Conservation (phyloP, 2,888 invertebrate species). For the Drosophila algonquin region DNA sequence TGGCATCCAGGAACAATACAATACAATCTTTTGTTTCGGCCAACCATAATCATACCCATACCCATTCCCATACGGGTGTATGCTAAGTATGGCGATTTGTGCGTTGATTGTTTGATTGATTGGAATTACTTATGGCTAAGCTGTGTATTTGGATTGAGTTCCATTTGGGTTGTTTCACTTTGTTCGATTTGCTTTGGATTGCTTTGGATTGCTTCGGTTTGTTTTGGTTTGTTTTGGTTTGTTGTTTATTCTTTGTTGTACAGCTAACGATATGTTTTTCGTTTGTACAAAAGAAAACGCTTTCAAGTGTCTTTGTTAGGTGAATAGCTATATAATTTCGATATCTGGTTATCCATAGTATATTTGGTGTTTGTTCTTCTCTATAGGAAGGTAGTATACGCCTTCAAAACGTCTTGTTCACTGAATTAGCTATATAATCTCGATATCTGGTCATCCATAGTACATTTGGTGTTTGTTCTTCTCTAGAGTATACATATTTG, state of each 20-base stretch:
- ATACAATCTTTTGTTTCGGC: neutral
- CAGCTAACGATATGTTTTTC: slow-evolving; percentile 36
- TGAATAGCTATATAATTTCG: slow-evolving; percentile 11
- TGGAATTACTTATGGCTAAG: slow-evolving; percentile 14
- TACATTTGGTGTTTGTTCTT: neutral
- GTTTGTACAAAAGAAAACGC: slow-evolving; percentile 22
- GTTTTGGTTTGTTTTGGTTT: neutral
- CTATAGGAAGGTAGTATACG: no score
- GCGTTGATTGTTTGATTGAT: slow-evolving; percentile 8
- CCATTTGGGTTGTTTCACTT: neutral
- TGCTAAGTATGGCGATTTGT: slow-evolving; percentile 23
- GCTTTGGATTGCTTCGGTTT: no score
- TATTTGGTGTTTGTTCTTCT: slow-evolving; percentile 18
- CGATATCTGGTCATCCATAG: no score
- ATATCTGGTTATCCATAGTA: slow-evolving; percentile 17
- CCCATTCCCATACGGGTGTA: neutral
- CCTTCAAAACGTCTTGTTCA: neutral
- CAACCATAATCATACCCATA: neutral
- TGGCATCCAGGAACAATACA: neutral
- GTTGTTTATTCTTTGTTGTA: slow-evolving; percentile 9
- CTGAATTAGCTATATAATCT: no score
- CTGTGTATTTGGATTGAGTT: slow-evolving; percentile 5
- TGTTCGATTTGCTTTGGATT: no score
- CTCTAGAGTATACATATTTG: slow-evolving; percentile 26
- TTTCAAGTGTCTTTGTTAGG: neutral